Conservation (phyloP, 2,797 vertebrate species). For the Argya squamiceps region DNA sequence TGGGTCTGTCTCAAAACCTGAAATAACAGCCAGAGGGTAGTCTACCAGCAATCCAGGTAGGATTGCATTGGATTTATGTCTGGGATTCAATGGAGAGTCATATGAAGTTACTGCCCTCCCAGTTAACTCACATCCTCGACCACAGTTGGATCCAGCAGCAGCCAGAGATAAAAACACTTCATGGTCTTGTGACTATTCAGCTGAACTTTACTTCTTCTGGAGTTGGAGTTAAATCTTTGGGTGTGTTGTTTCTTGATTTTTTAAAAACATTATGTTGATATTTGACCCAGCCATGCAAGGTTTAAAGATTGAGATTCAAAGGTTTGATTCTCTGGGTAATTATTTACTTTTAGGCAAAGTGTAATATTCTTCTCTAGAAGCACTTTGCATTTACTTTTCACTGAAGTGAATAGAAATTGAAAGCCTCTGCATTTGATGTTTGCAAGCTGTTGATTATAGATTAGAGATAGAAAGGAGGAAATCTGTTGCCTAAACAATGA, state of each 20-base stretch:
- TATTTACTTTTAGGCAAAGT: not conserved
- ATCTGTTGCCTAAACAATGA: not conserved
- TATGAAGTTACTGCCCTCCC: not conserved
- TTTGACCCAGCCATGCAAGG: not conserved
- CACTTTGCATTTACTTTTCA: not conserved
- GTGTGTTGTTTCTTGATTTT: no score
- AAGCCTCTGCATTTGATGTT: not conserved
- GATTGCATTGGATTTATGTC: not conserved
- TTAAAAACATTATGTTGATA: not conserved
- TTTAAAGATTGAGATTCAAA: not conserved
- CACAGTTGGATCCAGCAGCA: not conserved
- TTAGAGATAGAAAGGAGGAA: not conserved
- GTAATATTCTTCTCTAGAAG: not conserved
- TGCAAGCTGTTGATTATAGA: not conserved
- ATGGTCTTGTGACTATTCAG: not conserved
- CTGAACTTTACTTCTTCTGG: not conserved
- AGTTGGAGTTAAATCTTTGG: not conserved
- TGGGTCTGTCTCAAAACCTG: not conserved
- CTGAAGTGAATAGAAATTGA: not conserved
- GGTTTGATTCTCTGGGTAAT: not conserved
- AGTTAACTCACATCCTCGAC: not conserved
- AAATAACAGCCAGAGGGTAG: not conserved
- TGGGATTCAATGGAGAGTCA: not conserved
- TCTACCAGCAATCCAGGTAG: not conserved
- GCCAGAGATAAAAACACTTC: not conserved